Evolutionary conservation across 2,888 invertebrate genomes (phyloP), one percentile per base, ranked within the genome.

Genomic region (Drosophila fulvimacula): DNA sequence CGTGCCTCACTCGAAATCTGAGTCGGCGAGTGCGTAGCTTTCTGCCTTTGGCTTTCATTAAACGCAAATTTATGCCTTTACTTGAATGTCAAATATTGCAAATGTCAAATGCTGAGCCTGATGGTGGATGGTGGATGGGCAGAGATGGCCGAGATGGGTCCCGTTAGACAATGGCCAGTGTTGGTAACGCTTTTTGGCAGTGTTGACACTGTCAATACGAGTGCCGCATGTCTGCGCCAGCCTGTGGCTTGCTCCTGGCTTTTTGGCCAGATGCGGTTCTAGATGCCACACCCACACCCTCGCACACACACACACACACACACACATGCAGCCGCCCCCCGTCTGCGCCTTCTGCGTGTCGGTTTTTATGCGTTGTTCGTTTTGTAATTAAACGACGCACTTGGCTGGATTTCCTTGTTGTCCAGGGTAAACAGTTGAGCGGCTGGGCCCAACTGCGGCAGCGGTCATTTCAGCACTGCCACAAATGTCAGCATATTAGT

Each of bases 311-410:
- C 39, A 32, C 30, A 48, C 32, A 19, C 19, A 32, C 58, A 46
- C 17, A 6, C 24, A 15, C 32, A 13, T 24, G 19, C 13, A 32
- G 15, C 59, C 65, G 49, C 19, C 1, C 34, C 27, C 52, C 60
- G 58, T 46, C 49, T 49, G 32, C 38, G 13, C 21, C 53, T 48
- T n/a, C 41, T 52, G 56, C 36, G 48, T 32, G 70, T 81, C 67
- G 82, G 79, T 84, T 89, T 86, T 86, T 89, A 86, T 86, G 89
- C 86, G 85, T 85, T 84, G 87, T 88, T 87, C 90, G 86, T 87
- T 86, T 87, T 87, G 86, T 86, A 87, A 87, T 87, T 87, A 87
- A 87, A 81, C 86, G 89, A 86, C 89, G 83, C 83, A 83, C 87
- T 83, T 85, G 88, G 65, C 59, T 79, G 75, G 69, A 73, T 82